These are phyloP conservation scores for Acrossocheilus fasciatus DNA, from an alignment of 2,797 vertebrate species.

Conservation along the genomic window DNA sequence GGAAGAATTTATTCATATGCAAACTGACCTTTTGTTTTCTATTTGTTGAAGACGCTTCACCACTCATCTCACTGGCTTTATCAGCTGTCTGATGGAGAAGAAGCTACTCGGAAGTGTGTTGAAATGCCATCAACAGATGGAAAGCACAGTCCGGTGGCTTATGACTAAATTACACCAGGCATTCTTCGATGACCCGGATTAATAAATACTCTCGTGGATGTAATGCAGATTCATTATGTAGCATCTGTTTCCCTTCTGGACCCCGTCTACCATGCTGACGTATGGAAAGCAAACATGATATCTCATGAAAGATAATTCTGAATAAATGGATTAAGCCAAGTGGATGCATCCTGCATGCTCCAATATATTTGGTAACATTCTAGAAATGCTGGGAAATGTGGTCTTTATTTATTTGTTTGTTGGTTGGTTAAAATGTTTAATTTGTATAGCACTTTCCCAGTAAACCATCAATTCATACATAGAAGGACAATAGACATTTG, in stretches of 20 bases:
- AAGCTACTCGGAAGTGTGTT: background rate
- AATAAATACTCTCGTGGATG: slow-evolving; percentile 23
- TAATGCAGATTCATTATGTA: slow-evolving; percentile 31
- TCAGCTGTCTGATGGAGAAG: slow-evolving; percentile 34
- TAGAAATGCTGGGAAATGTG: background rate
- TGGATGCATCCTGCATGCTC: background rate
- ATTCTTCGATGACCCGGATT: slow-evolving; percentile 16
- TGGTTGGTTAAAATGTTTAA: too few species aligned
- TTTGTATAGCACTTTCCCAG: too few species aligned
- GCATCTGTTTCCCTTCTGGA: slow-evolving; percentile 43
- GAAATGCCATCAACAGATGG: slow-evolving; percentile 16
- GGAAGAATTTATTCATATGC: slow-evolving; percentile 37
- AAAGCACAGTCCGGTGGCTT: slow-evolving; percentile 18
- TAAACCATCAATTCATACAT: too few species aligned
- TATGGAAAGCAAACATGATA: slow-evolving; percentile 42
- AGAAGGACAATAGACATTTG: too few species aligned
- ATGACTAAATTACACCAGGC: slow-evolving; percentile 36
- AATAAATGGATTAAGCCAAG: slow-evolving; percentile 12
- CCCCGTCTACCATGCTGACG: background rate
- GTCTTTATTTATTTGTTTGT: background rate
- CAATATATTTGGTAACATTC: background rate
- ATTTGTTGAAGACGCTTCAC: slow-evolving; percentile 15
- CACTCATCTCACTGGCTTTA: background rate
- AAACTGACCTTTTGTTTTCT: slow-evolving; percentile 23
- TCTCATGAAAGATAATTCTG: slow-evolving; percentile 16